These are phyloP conservation scores for Scrobipalpa costella DNA, from an alignment of 2,888 invertebrate genomes.

Conservation along the genomic window DNA sequence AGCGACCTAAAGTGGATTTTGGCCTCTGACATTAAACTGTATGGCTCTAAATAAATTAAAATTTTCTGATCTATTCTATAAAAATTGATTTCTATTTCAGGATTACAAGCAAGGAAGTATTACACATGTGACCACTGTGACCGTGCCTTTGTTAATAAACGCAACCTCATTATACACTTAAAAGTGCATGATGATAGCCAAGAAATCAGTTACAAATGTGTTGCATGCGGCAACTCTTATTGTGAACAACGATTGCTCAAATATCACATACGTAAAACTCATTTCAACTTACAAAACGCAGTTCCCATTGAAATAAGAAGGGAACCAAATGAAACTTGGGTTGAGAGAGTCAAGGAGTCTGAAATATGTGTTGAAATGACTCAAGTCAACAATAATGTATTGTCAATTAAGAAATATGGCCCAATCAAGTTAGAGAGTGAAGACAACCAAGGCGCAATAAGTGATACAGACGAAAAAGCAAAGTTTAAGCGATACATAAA, in stretches of 20 bases:
- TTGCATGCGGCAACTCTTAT: constrained; percentile 51
- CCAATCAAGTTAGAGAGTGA: constrained; percentile 31
- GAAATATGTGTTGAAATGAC: constrained; percentile 61
- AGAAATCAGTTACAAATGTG: constrained; percentile 45
- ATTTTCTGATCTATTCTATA: no score
- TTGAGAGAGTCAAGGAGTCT: constrained; percentile 52
- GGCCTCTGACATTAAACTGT: no score
- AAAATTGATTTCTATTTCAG: no score
- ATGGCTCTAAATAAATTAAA: no score
- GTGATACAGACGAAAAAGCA: constrained; percentile 24
- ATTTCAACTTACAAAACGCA: constrained; percentile 49
- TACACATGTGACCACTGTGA: constrained; percentile 60
- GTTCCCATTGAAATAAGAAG: constrained; percentile 43
- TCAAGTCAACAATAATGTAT: constrained; percentile 57
- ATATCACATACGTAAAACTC: constrained; percentile 57
- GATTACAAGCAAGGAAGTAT: constrained; percentile 33
- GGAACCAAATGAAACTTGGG: constrained; percentile 61
- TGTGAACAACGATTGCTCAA: constrained; percentile 57
- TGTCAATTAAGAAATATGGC: constrained; percentile 48
- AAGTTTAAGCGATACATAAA: constrained; percentile 41
- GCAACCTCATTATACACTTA: constrained; percentile 55
- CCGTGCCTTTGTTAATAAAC: constrained; percentile 54
- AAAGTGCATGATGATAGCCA: constrained; percentile 54
- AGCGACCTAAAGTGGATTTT: no score
- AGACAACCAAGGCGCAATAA: background rate